Evolutionary conservation across 2,888 invertebrate species (phyloP), one percentile per base, ranked within the genome.

Genomic region (Eupithecia pulchellata): DNA sequence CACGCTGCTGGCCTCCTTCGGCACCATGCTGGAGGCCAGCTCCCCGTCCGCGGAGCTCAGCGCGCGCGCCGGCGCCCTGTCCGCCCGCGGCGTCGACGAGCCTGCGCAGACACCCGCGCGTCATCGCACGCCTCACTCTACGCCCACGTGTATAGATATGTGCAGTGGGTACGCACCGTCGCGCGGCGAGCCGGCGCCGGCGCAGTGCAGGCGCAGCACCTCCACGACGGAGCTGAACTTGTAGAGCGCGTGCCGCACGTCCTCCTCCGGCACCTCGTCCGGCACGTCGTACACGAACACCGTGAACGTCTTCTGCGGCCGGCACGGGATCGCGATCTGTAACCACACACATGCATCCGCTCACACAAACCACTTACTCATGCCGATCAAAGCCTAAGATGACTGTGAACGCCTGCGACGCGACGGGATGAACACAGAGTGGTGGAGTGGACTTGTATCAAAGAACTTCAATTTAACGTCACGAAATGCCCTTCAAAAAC

Each of bases 261-360:
- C 98, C 80, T 98, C 98, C 83, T 97, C 97, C 0, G 98, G 98
- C 30, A 98, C 93, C 84, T 98, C 97, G 79, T 97, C 97, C 0
- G 98, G 98, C 64, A 98, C 96, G 85, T 98, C 98, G 83, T 97
- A 95, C 62, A 97, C 97, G 88, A 97, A 96, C 76, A 97, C 94
- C 8, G 97, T 97, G 87, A 97, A 98, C n/a, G 97, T 97, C 92
- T 97, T 97, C 85, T 97, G 97, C 0, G 98, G 98, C 80, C 98
- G 95, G 87, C 98, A 98, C 5, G 97, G 97, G 82, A 98, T 97
- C 52, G 97, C 96, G 77, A 97, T 96, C 97, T 97, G 87, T 34
- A n/a, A 27, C 30, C 58, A 29, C 57, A 55, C n/a, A 47, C 39
- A 42, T 1, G 13, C 39, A 47, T 2, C 8, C 3, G 2, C 11